Base-by-base conservation (phyloP, 1,140 invertebrate genomes). In the Bombus ignitus region DNA sequence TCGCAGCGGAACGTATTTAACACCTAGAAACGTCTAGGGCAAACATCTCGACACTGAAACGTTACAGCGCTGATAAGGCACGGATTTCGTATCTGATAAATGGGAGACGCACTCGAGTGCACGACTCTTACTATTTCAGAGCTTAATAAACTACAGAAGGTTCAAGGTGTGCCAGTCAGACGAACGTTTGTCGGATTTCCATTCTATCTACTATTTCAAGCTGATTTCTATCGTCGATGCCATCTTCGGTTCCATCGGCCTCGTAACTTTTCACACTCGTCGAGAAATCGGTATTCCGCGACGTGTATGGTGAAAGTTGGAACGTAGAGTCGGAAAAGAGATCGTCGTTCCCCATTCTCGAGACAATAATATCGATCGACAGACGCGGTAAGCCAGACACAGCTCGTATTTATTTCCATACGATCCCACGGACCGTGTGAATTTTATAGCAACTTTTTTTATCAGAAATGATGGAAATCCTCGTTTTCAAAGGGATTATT, bases 61-160 rank as follows among this genome's bases (percentile, higher is more conserved):
- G 32, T 87, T 62, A 42, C 32, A 18, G 25, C 35, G 62, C 44
- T 74, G 88, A 90, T 89, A 91, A 90, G 75, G 72, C 88, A 91
- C 82, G 86, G 71, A 59, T 85, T 39, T n/a, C 15, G 37, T 62
- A 80, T 87, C 81, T 79, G 83, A 86, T 76, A 78, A n/a, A 18
- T 74, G 28, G 9, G 18, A 32, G 75, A 32, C 53, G 42, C 3
- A n/a, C 59, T 44, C 73, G 59, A 66, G n/a, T 37, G 47, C 47
- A 22, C 6, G 47, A 53, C 47, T 71, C 65, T 47, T 53, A 42
- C 39, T 65, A 70, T 86, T 85, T 53, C 57, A 13, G 4, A 37
- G 47, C 28, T 72, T 80, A 72, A 53, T 62, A 80, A 85, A 47
- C 70, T 42, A 10, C 13, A 5, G 12, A 15, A 37, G 22, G 13